A percentile compares a stretch with the other conserved stretches of the same genome.
phyloP scores from a whole-genome alignment of 2,113 vertebrate species.

The Motacilla tschutschensis region DNA sequence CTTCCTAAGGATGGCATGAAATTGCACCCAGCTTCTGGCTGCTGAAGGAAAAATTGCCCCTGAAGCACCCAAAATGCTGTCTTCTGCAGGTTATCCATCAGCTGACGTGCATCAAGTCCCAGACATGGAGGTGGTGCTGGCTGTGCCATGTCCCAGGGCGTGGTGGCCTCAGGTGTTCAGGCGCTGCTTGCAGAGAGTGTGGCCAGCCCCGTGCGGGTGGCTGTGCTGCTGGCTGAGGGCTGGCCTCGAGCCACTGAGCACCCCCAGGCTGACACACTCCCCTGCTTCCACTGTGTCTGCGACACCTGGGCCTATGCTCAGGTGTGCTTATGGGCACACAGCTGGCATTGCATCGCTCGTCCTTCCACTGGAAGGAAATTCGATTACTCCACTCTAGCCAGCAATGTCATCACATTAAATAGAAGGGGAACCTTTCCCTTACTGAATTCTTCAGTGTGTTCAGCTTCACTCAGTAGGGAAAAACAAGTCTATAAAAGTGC shows the following conservation, averaged over 20 bases:
- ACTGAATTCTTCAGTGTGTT: neutral
- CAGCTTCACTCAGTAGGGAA: neutral
- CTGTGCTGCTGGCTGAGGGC: neutral
- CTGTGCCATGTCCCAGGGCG: neutral
- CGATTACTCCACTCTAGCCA: neutral
- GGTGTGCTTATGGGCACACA: neutral
- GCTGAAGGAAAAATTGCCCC: neutral
- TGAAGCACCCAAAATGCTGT: neutral
- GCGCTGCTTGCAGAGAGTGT: rapidly evolving
- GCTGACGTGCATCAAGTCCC: rapidly evolving
- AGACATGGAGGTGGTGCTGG: neutral
- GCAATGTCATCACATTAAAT: neutral
- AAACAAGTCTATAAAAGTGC: conserved; percentile 1
- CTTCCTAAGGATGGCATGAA: neutral
- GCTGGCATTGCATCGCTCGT: neutral
- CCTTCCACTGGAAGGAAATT: neutral
- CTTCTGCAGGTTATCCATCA: neutral
- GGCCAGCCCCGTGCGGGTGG: rapidly evolving
- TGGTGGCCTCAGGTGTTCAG: rapidly evolving
- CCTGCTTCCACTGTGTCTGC: rapidly evolving
- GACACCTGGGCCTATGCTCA: neutral
- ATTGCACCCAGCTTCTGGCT: neutral
- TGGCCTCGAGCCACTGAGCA: neutral
- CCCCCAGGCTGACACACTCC: rapidly evolving
- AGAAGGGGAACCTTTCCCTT: neutral